These are phyloP conservation scores for Patella caerulea DNA, from an alignment of 2,888 invertebrate species.

Conservation along the genomic window DNA sequence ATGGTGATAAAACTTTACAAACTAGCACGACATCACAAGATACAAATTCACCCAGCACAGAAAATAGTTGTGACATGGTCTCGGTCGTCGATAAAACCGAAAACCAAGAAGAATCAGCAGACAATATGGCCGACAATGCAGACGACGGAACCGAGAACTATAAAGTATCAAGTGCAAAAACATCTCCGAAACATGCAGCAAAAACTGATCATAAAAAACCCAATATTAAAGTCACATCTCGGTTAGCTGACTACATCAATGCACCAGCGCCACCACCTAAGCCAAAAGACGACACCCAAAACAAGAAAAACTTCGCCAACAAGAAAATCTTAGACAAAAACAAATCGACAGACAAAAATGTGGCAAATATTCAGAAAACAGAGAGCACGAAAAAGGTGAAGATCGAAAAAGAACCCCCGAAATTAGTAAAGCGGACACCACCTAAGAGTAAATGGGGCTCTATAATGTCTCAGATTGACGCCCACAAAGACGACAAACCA, in stretches of 20 bases:
- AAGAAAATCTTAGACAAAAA: constrained; percentile 49
- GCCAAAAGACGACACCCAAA: constrained; percentile 50
- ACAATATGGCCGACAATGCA: not conserved
- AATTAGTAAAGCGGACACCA: constrained; percentile 56
- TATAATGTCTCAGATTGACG: constrained; percentile 63
- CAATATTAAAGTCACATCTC: constrained; percentile 54
- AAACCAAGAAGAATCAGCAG: not conserved
- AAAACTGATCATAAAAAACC: constrained; percentile 55
- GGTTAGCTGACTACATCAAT: constrained; percentile 60
- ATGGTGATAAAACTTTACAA: not conserved
- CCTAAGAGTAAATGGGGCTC: constrained; percentile 67
- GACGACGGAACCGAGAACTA: constrained; percentile 20
- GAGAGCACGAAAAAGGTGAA: constrained; percentile 13
- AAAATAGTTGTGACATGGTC: not conserved
- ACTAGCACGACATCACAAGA: not conserved
- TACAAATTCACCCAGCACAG: not conserved
- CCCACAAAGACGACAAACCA: constrained; percentile 75
- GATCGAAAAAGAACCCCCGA: constrained; percentile 54
- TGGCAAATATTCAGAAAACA: constrained; percentile 26
- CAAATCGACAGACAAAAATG: constrained; percentile 42
- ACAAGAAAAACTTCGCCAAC: constrained; percentile 46
- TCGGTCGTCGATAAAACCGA: constrained; percentile 17
- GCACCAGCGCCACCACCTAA: constrained; percentile 51
- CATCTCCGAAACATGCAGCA: not conserved
- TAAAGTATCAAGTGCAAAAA: constrained; percentile 11